Evolutionary conservation across 2,113 vertebrate species (phyloP).

Genomic region (Neolamprologus falcicula): DNA sequence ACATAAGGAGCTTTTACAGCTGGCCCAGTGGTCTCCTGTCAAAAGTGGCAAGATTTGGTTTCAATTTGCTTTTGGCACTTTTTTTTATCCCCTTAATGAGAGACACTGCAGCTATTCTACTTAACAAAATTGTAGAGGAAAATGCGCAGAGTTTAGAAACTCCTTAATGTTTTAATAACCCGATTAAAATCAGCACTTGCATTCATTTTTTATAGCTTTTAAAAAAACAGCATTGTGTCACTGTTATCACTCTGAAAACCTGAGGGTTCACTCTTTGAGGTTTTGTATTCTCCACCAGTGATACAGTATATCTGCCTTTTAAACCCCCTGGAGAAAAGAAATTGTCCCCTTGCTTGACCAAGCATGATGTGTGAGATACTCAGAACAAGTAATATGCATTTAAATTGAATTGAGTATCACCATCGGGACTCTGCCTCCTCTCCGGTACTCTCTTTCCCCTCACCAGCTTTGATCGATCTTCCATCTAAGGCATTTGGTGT

Average conservation of each 20-base stretch:
- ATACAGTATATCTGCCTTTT: constrained; percentile 59
- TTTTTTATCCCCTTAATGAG: not conserved
- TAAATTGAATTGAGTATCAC: constrained; percentile 65
- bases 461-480: constrained; percentile 64
- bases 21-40: constrained; percentile 31
- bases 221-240: not conserved
- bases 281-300: constrained; percentile 45
- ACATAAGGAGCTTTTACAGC: constrained; percentile 38
- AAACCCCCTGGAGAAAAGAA: constrained; percentile 56
- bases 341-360: constrained; percentile 66
- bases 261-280: not conserved
- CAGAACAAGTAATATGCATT: constrained; percentile 71
- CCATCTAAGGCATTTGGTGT: constrained; percentile 62
- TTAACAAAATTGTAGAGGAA: not conserved
- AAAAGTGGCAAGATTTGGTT: constrained; percentile 14
- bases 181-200: not conserved
- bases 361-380: constrained; percentile 68
- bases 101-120: not conserved
- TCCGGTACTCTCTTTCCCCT: constrained; percentile 31
- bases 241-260: not conserved
- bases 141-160: constrained; percentile 4
- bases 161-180: constrained; percentile 13
- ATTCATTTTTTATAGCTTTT: not conserved
- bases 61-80: constrained; percentile 27
- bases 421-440: constrained; percentile 42